Conservation (phyloP, 2,797 vertebrate genomes). For the Brotogeris chrysoptera region DNA sequence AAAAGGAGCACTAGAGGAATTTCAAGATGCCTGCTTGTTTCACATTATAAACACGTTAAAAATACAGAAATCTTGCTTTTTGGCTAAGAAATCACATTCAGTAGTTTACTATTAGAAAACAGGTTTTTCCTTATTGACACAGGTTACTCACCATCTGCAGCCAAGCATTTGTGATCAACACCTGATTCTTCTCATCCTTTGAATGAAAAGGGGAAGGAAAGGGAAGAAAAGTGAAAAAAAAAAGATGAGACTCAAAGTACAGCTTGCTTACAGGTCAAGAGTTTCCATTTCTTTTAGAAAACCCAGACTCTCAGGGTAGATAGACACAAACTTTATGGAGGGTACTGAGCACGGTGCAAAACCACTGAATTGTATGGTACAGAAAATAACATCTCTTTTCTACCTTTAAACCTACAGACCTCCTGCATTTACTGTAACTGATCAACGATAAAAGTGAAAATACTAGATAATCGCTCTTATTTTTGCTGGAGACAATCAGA, state of each 20-base stretch:
- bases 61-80: neutral
- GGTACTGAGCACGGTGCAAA: neutral
- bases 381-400: neutral
- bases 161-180: constrained; percentile 91
- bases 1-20: neutral
- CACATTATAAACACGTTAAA: neutral
- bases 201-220: neutral
- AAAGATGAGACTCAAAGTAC: neutral
- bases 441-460: neutral
- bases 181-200: constrained; percentile 93
- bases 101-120: neutral
- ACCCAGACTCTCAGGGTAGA: neutral
- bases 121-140: neutral
- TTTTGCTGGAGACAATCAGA: neutral
- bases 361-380: neutral
- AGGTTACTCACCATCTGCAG: constrained; percentile 87
- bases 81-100: neutral
- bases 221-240: neutral
- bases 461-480: neutral
- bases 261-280: neutral
- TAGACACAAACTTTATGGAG: neutral
- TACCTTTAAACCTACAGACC: neutral
- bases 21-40: neutral
- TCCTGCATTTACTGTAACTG: neutral
- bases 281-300: neutral